A percentile compares a stretch with the other conserved stretches of the same genome.
Conservation (phyloP, 2,888 invertebrate genomes). For the Quadroppia sp. region DNA sequence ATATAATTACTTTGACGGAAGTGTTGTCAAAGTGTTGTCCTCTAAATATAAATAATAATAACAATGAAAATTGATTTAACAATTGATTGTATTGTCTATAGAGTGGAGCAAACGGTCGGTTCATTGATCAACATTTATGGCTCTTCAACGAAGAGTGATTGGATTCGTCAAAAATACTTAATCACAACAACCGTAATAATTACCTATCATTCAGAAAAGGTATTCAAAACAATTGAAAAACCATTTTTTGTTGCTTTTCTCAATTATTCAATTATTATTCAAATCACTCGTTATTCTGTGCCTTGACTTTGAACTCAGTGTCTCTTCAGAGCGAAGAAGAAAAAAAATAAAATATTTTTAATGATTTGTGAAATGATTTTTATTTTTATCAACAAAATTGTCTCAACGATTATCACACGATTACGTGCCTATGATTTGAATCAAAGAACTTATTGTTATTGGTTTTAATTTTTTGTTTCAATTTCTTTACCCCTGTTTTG, state of each 20-base stretch:
- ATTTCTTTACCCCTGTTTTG: neutral
- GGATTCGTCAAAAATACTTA: slow-evolving; percentile 38
- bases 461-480: neutral
- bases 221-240: neutral
- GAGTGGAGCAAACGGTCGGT: slow-evolving; percentile 43
- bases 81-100: neutral
- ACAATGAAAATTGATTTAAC: neutral
- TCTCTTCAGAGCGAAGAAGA: neutral
- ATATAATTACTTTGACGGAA: slow-evolving; percentile 6
- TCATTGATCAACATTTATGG: slow-evolving; percentile 41
- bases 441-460: neutral
- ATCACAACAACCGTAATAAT: slow-evolving; percentile 40
- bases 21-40: neutral
- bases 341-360: neutral
- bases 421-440: neutral
- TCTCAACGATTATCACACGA: too few species aligned
- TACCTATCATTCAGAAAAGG: slow-evolving; percentile 32
- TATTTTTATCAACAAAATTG: neutral
- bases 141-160: neutral
- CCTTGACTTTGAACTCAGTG: neutral
- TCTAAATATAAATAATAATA: too few species aligned
- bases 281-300: neutral
- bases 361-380: neutral
- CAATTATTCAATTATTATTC: slow-evolving; percentile 16
- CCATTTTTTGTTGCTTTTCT: neutral